Evolutionary conservation across 1,140 invertebrate species (phyloP).

Genomic region (Wiebesia pumilae): DNA sequence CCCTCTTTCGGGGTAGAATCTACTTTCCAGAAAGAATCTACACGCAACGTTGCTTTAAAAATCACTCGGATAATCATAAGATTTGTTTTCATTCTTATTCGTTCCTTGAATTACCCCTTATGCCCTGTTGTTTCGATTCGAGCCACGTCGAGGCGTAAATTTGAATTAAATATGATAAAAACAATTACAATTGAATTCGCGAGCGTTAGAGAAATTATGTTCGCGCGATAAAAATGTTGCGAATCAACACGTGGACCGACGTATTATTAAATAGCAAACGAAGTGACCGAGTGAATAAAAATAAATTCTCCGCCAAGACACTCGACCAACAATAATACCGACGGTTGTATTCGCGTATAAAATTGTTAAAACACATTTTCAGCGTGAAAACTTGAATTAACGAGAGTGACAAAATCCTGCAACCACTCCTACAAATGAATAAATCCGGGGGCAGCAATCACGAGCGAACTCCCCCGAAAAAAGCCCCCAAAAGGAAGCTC

Average conservation of each 20-base stretch:
- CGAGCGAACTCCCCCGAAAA: background rate
- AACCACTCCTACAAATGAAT: background rate
- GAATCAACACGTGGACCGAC: too few species aligned
- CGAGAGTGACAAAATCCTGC: background rate
- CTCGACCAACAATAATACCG: background rate
- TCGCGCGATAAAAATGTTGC: too few species aligned
- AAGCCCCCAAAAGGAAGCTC: background rate
- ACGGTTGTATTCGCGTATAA: too few species aligned
- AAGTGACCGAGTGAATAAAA: too few species aligned
- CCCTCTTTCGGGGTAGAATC: background rate
- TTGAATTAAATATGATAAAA: background rate
- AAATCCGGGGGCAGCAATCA: background rate
- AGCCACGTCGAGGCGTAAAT: background rate
- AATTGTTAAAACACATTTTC: background rate
- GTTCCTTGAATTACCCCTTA: background rate
- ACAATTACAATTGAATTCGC: too few species aligned
- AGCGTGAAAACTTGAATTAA: background rate
- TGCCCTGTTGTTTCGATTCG: background rate
- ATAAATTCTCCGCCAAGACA: too few species aligned
- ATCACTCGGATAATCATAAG: slow-evolving; percentile 3
- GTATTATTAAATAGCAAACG: too few species aligned
- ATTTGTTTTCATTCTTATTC: background rate
- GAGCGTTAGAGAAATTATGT: too few species aligned
- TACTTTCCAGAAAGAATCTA: background rate
- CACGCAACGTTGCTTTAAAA: background rate